phyloP scores from a whole-genome alignment of 2,113 vertebrate species.

The Xenopus tropicalis region UCB_Xtro_10.0 CM004443.2:134530501-134531000 shows the following conservation, averaged over 20 bases:
- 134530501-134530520: conserved; percentile 43
- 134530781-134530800: not conserved
- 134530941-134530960: too few relatives aligned
- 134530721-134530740: not conserved
- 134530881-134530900: too few relatives aligned
- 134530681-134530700: not conserved
- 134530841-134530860: not conserved
- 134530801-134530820: not conserved
- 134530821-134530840: not conserved
- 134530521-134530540: not conserved
- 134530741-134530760: not conserved
- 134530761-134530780: not conserved
- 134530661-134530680: not conserved
- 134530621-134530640: conserved; percentile 1
- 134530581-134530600: not conserved
- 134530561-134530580: conserved; percentile 4
- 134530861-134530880: too few relatives aligned
- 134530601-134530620: conserved; percentile 2
- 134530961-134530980: too few relatives aligned
- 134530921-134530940: too few relatives aligned
- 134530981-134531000: too few relatives aligned
- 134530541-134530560: not conserved
- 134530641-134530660: not conserved
- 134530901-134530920: too few relatives aligned
- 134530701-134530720: not conserved